phyloP scores from a whole-genome alignment of 92 coral and sea anemone species.

The Zoanthus solanderi region DNA sequence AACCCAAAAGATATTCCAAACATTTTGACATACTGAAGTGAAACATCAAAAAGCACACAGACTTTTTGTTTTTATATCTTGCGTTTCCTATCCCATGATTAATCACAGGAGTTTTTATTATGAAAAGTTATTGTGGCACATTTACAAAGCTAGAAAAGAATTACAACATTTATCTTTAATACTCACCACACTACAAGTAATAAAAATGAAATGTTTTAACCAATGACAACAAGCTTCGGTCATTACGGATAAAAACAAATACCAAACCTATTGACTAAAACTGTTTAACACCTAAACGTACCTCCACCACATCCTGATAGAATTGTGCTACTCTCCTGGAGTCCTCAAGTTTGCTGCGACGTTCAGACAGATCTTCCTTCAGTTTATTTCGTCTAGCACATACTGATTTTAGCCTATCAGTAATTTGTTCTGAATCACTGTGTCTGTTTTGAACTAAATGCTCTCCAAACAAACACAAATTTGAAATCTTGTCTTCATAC shows the following conservation, averaged over 20 bases:
- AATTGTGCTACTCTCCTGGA: conserved; percentile 91
- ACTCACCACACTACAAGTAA: neutral
- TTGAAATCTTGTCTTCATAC: conserved; percentile 82
- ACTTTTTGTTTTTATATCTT: too few relatives aligned
- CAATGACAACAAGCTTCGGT: neutral
- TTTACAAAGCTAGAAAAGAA: neutral
- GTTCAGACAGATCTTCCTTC: conserved; percentile 73
- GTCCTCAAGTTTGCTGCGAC: conserved; percentile 83
- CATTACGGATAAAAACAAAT: neutral
- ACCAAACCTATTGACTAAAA: neutral
- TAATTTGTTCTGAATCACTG: conserved; percentile 69
- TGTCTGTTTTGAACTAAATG: conserved; percentile 75
- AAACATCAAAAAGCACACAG: too few relatives aligned
- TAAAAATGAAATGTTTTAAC: neutral
- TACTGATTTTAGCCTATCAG: conserved; percentile 71
- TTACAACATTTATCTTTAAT: neutral
- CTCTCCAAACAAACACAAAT: conserved; percentile 76
- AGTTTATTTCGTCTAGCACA: conserved; percentile 81
- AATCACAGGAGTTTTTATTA: too few relatives aligned
- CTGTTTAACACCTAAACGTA: neutral
- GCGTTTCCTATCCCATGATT: too few relatives aligned
- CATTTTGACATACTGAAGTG: too few relatives aligned
- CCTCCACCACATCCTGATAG: conserved; percentile 97
- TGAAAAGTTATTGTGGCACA: too few relatives aligned
- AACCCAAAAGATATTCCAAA: too few relatives aligned